Conservation (phyloP, 2,113 vertebrate species). For the Chunga burmeisteri region DNA sequence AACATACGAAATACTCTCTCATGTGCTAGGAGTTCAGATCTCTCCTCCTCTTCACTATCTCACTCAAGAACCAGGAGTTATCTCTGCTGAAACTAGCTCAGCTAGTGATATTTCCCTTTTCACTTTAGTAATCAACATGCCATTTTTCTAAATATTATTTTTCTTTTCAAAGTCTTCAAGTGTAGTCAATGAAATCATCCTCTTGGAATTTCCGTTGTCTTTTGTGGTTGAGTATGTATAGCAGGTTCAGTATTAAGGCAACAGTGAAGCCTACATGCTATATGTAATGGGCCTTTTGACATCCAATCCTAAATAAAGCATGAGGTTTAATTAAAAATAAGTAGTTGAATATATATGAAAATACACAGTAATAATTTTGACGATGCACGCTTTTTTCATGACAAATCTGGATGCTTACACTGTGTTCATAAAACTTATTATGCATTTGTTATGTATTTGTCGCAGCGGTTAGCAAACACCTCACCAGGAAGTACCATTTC, state of each 20-base stretch:
- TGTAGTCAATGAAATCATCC: neutral
- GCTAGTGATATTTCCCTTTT: neutral
- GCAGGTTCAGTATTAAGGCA: neutral
- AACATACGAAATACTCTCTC: neutral
- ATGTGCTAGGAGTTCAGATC: accelerated
- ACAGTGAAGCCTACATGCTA: neutral
- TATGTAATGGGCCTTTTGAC: neutral
- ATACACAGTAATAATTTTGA: neutral
- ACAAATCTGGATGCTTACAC: neutral
- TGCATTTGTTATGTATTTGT: slow-evolving; percentile 19
- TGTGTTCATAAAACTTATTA: neutral
- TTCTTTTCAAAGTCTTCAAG: neutral
- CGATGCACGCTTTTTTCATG: neutral
- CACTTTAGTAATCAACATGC: neutral
- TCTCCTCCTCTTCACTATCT: neutral
- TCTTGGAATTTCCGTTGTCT: neutral
- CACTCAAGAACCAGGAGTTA: neutral
- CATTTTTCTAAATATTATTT: neutral
- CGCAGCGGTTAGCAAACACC: slow-evolving; percentile 76
- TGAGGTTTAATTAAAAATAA: neutral
- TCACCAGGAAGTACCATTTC: slow-evolving; percentile 79
- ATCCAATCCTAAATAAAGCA: neutral
- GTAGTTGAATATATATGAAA: neutral
- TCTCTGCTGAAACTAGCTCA: neutral
- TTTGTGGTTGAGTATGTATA: neutral